Evolutionary conservation across 2,797 vertebrate species (phyloP).

Genomic region (Alcedo atthis): DNA sequence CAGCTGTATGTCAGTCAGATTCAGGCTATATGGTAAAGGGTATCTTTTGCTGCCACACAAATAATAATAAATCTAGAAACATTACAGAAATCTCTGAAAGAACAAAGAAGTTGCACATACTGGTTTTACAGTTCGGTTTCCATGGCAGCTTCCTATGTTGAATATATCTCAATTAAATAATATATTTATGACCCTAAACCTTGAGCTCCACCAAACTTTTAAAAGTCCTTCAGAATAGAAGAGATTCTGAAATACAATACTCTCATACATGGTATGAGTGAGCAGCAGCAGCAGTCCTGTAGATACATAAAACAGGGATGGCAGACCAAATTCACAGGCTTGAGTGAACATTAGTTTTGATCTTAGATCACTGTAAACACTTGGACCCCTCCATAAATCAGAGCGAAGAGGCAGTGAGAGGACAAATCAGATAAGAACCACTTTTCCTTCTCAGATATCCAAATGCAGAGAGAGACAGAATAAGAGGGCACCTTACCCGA

Average conservation of each 20-base stretch:
- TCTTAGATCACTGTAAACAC: neutral
- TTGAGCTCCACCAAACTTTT: conserved; percentile 14
- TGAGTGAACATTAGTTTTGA: neutral
- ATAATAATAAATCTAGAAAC: conserved; percentile 1
- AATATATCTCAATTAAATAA: conserved; percentile 23
- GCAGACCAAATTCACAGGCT: neutral
- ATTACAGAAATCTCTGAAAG: neutral
- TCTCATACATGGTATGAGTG: neutral
- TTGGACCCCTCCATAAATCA: neutral
- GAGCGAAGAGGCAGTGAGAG: neutral
- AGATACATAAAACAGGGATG: neutral
- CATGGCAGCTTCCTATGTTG: conserved; percentile 5
- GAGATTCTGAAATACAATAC: conserved; percentile 8
- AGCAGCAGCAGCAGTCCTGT: neutral
- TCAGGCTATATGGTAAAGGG: neutral
- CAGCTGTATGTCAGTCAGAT: neutral
- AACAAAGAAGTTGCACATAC: neutral
- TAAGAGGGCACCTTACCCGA: conserved; percentile 79
- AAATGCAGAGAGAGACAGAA: neutral
- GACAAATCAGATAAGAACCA: neutral
- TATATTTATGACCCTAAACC: neutral
- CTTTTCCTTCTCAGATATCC: neutral
- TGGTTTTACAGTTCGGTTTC: conserved; percentile 34
- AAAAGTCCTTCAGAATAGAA: conserved; percentile 7
- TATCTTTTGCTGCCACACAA: neutral